Conservation (phyloP, 2,888 invertebrate species). For the Seira musarum region DNA sequence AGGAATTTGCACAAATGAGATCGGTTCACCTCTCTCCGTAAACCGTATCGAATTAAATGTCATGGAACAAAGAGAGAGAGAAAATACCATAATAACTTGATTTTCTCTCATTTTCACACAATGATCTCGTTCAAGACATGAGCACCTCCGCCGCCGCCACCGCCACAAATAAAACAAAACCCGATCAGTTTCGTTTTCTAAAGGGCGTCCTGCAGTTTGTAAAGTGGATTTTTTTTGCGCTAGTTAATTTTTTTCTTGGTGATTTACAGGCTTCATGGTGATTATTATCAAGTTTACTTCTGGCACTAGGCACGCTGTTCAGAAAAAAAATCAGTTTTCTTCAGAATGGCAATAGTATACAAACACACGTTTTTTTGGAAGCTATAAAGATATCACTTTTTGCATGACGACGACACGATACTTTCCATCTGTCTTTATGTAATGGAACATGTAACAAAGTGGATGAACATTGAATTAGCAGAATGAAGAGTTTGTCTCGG, state of each 20-base stretch:
- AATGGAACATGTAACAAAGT: no score
- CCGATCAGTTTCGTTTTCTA: no score
- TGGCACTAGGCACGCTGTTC: no score
- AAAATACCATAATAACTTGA: conserved; percentile 36
- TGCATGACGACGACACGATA: conserved; percentile 27
- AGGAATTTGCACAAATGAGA: conserved; percentile 35
- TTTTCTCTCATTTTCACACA: neutral
- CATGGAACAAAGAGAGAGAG: conserved; percentile 50
- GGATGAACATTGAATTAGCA: no score
- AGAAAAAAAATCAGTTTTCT: no score
- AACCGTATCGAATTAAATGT: conserved; percentile 48
- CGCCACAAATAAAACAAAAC: conserved; percentile 8
- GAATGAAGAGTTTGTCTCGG: no score
- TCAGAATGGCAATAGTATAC: no score
- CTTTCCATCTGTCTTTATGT: conserved; percentile 53
- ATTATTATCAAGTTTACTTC: conserved; percentile 57
- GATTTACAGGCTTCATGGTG: conserved; percentile 57
- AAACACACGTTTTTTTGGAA: conserved; percentile 42
- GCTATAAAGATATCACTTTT: conserved; percentile 55
- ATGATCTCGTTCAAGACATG: neutral
- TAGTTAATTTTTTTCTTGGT: conserved; percentile 43
- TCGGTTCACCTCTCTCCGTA: conserved; percentile 46
- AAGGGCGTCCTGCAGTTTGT: no score
- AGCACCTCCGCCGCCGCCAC: conserved; percentile 33
- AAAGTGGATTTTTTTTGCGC: neutral